Base-by-base conservation (phyloP, 2,113 vertebrate genomes). In the Mobula hypostoma region DNA sequence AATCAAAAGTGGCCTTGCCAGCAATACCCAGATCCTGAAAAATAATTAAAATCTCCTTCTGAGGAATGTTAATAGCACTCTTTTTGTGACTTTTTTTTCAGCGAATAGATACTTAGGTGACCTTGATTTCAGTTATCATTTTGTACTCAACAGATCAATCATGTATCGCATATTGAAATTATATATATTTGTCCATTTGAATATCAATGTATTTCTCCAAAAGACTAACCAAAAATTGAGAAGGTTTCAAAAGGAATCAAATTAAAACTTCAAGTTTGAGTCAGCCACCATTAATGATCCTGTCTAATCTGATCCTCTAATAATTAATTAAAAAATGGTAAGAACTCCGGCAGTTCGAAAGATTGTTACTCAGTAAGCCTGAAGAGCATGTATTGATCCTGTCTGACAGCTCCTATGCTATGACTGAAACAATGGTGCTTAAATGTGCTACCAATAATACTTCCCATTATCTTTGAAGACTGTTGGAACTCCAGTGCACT, bases 341-440 rank as follows among this genome's bases (percentile, higher is more conserved):
- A 97, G 97, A 96, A 97, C 97, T 97, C 96, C 96, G 97, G 96
- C 96, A 97, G 96, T 96, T 97, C 97, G 98, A 98, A 98, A 98
- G 97, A 97, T 98, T 97, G 98, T 96, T 96, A 97, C 97, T 98
- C 97, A 96, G 96, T 95, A 97, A 97, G 95, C 96, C 96, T 97
- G 96, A 97, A 97, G 97, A 98, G 97, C 97, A 97, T 98, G 97
- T 95, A 96, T 96, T 98, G 97, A 98, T 98, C 96, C 94, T 96
- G 96, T 97, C 97, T 98, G 98, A 98, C 98, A 98, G 97, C 96
- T 97, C 96, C 96, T 97, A 97, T 96, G 97, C 97, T 96, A 96
- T 97, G 97, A 97, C 96, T 97, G 96, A 97, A 97, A 96, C 96
- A 97, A 98, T 98, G 97, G 97, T 95, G 96, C 97, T 98, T 96